These are phyloP conservation scores for Diorhabda elongata DNA, from an alignment of 1,140 invertebrate species.

Conservation along the genomic window DNA sequence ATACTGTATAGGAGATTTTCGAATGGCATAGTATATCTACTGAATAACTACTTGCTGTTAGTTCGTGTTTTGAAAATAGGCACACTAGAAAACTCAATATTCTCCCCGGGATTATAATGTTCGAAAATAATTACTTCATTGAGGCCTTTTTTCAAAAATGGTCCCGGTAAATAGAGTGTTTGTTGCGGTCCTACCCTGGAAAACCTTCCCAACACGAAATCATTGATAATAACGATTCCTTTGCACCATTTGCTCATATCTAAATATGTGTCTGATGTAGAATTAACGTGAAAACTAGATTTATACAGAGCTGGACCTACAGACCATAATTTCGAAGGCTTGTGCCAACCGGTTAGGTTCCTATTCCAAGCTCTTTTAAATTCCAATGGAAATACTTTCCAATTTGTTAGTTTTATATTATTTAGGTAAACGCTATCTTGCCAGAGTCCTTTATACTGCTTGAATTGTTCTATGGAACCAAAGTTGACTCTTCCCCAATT, in stretches of 20 bases:
- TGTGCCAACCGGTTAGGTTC: slow-evolving; percentile 41
- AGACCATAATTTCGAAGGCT: slow-evolving; percentile 37
- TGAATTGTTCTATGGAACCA: slow-evolving; percentile 47
- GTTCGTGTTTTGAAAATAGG: slow-evolving; percentile 9
- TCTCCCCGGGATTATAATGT: slow-evolving; percentile 32
- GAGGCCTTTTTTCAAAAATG: slow-evolving; percentile 49
- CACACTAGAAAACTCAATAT: background rate
- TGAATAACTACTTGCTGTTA: background rate
- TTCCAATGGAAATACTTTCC: slow-evolving; percentile 53
- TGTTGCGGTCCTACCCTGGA: slow-evolving; percentile 53
- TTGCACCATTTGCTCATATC: slow-evolving; percentile 51
- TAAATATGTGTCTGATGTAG: slow-evolving; percentile 38
- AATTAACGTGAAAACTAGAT: slow-evolving; percentile 29
- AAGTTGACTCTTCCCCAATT: slow-evolving; percentile 59
- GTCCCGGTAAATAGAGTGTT: slow-evolving; percentile 57
- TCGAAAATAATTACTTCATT: slow-evolving; percentile 49
- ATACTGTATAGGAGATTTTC: background rate
- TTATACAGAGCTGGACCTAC: slow-evolving; percentile 41
- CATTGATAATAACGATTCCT: slow-evolving; percentile 62
- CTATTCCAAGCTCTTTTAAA: slow-evolving; percentile 49
- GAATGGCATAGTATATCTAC: background rate
- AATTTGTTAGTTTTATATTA: slow-evolving; percentile 43
- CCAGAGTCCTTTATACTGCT: slow-evolving; percentile 53
- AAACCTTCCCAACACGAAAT: slow-evolving; percentile 61
- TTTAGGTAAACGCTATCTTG: slow-evolving; percentile 49